Conservation (phyloP, 30 jellyfish, hydroid and myxozoan species). For the Hydractinia symbiolongicarpus region DNA sequence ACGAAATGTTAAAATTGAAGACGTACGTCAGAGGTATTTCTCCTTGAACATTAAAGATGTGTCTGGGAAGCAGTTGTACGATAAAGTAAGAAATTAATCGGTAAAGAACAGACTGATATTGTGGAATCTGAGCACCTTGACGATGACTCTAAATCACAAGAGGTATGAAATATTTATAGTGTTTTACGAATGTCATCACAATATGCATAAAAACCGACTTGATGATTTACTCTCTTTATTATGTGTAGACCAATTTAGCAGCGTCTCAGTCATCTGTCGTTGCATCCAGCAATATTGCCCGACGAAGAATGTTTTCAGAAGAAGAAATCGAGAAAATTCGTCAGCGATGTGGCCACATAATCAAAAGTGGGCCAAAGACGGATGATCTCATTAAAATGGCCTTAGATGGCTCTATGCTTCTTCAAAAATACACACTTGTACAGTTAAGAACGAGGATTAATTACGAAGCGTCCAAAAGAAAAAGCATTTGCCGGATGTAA, state of each 20-base stretch:
- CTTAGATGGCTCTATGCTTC: neutral
- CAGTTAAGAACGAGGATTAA: slow-evolving; percentile 11
- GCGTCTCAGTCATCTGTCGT: too few relatives aligned
- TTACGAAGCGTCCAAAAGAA: slow-evolving; percentile 1
- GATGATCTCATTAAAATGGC: neutral
- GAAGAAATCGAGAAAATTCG: neutral
- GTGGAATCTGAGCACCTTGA: neutral
- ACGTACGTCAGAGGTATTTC: slow-evolving; percentile 7
- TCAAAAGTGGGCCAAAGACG: neutral
- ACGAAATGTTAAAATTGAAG: neutral
- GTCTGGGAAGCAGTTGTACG: slow-evolving; percentile 10
- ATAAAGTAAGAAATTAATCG: slow-evolving; percentile 8
- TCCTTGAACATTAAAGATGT: slow-evolving; percentile 6
- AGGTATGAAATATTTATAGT: neutral
- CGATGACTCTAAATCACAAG: neutral
- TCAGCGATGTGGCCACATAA: neutral
- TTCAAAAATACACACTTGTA: neutral
- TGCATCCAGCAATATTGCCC: neutral
- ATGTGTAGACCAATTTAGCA: too few relatives aligned
- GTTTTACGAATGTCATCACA: neutral
- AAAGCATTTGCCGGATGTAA: too few relatives aligned
- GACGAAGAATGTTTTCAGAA: neutral
- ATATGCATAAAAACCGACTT: neutral
- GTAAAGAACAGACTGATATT: too few relatives aligned
- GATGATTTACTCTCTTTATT: too few relatives aligned